Evolutionary conservation across 2,113 vertebrate genomes (phyloP), one percentile per base, ranked within the genome.

Genomic region (Charadrius vociferus): DNA sequence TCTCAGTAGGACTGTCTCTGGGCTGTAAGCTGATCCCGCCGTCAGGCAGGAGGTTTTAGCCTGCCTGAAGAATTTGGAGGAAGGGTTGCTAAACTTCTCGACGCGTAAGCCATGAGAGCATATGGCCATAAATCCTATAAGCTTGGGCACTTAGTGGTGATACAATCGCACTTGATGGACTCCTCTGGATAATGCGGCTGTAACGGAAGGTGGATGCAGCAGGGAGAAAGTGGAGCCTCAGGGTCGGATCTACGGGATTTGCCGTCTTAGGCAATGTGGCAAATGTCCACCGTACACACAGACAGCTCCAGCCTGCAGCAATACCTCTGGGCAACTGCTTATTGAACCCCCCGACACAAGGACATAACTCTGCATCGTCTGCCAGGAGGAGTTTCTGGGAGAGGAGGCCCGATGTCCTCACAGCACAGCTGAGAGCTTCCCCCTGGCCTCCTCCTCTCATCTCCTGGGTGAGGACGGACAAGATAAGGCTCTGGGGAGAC

Each of bases 101-200:
- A 37, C 1, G 50, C 67, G 6, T 71, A 74, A 97, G 17, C 88
- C 85, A 1, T 39, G 63, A 0, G 12, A 93, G 88, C 95, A 88
- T 74, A 53, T 90, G 93, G 92, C 59, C 90, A 26, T 36, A 92
- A 95, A 97, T 97, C 92, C 82, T 81, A 0, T 83, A 71, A 96
- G 53, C 85, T 37, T 1, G 58, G 71, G 90, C 86, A 67, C 86
- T 96, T 78, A 71, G 59, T 1, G 52, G 30, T n/a, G 88, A 92
- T 81, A 22, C 80, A 84, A 37, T 3, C 65, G 62, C 77, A 1
- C 61, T 59, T 4, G 67, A 12, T 9, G 59, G 79, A 41, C 71
- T 77, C 37, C 78, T 9, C 37, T 39, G 32, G 36, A 15, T 78
- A 63, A 86, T 10, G 59, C 75, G 11, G 77, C 75, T 59, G 32